phyloP scores from a whole-genome alignment of 2,888 invertebrate species.

The Candidula unifasciata region DNA sequence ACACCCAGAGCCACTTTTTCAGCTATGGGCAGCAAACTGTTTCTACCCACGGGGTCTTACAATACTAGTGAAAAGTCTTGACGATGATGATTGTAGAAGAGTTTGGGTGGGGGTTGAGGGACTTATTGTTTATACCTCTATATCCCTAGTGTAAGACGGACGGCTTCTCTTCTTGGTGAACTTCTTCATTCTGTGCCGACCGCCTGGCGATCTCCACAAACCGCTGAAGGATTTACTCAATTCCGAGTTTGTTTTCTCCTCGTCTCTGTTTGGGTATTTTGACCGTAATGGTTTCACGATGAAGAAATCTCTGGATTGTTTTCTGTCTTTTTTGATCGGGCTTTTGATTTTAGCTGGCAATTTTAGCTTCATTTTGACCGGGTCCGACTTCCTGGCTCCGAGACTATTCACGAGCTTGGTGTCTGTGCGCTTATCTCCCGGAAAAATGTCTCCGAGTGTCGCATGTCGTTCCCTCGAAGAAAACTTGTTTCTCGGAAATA shows the following conservation, averaged over 20 bases:
- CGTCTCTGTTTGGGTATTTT: not conserved
- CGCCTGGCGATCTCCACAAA: too few relatives aligned
- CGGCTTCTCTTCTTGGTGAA: not conserved
- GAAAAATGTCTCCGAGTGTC: not conserved
- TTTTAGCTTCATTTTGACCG: not conserved
- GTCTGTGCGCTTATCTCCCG: not conserved
- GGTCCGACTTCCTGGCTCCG: not conserved
- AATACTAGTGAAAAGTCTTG: too few relatives aligned
- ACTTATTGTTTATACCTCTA: conserved; percentile 2
- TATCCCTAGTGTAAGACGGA: not conserved
- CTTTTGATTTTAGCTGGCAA: not conserved
- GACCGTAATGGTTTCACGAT: not conserved
- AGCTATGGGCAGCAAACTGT: too few relatives aligned
- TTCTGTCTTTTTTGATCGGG: not conserved
- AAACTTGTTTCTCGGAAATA: not conserved
- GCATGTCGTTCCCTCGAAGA: not conserved
- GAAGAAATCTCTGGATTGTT: not conserved
- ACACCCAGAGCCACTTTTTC: too few relatives aligned
- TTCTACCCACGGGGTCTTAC: too few relatives aligned
- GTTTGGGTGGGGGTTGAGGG: too few relatives aligned
- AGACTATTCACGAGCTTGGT: not conserved
- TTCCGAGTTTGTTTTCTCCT: not conserved
- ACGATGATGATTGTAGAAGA: too few relatives aligned
- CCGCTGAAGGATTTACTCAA: not conserved
- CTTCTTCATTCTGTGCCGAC: not conserved